Percentiles rank a stretch among this genome's conserved stretches.
These are phyloP conservation scores for Phrynosoma platyrhinos DNA, from an alignment of 2,113 vertebrate genomes.

Conservation along the genomic window DNA sequence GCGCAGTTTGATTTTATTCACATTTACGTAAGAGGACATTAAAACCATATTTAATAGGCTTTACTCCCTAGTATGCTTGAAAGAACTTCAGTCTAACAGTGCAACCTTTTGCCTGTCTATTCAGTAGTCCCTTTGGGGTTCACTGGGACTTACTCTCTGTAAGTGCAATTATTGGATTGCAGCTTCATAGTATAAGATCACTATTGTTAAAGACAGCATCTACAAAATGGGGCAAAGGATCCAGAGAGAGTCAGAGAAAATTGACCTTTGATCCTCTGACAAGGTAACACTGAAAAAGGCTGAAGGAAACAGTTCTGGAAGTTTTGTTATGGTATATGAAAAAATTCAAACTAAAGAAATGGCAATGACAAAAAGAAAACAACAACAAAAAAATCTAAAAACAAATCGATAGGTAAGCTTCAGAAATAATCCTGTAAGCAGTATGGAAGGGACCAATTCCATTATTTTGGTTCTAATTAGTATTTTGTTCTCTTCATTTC, in stretches of 20 bases:
- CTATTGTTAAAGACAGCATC: neutral
- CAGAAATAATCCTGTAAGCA: conserved; percentile 42
- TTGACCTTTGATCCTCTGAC: neutral
- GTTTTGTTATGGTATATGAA: neutral
- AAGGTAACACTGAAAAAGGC: neutral
- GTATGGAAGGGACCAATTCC: conserved; percentile 28
- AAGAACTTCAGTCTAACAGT: neutral
- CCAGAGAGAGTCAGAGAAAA: neutral
- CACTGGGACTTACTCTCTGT: neutral
- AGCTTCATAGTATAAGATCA: neutral
- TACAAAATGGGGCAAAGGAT: neutral
- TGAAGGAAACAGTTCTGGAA: neutral
- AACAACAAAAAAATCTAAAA: neutral
- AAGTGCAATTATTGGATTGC: neutral
- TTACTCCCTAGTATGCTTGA: neutral
- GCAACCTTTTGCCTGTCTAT: neutral
- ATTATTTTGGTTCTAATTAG: conserved; percentile 63
- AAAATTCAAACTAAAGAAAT: neutral
- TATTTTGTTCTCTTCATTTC: conserved; percentile 26
- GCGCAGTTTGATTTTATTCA: neutral
- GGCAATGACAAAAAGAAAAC: neutral
- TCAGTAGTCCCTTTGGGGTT: neutral
- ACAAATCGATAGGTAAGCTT: neutral
- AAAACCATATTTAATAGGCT: neutral
- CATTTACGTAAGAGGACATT: neutral